phyloP scores from a whole-genome alignment of 92 coral and sea anemone species.

The Chrysogorgia sp. region DNA sequence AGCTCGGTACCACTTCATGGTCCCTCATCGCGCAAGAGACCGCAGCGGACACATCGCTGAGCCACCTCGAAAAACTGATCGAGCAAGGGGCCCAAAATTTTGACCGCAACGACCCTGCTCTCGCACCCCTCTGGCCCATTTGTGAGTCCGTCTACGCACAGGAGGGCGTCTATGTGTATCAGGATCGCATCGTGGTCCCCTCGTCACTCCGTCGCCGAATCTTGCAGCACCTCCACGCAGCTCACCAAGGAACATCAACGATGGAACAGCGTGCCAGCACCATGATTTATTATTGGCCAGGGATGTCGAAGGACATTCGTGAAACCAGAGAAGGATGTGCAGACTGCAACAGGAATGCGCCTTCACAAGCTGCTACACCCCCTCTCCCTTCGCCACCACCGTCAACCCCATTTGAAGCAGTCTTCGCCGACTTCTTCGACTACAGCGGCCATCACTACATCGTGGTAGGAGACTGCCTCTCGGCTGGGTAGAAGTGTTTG shows the following conservation, averaged over 20 bases:
- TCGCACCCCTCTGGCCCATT: slow-evolving; percentile 59
- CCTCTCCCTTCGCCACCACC: slow-evolving; percentile 60
- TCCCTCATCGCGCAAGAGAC: slow-evolving; percentile 61
- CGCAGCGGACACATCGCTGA: slow-evolving; percentile 46
- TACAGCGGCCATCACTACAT: slow-evolving; percentile 63
- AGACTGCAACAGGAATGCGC: slow-evolving; percentile 60
- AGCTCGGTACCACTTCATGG: slow-evolving; percentile 42
- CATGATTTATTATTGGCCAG: slow-evolving; percentile 35
- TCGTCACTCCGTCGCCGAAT: slow-evolving; percentile 54
- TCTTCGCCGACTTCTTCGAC: slow-evolving; percentile 70
- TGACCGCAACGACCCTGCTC: slow-evolving; percentile 44
- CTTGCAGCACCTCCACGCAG: slow-evolving; percentile 69
- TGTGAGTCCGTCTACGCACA: slow-evolving; percentile 58
- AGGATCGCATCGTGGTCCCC: slow-evolving; percentile 63
- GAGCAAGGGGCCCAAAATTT: slow-evolving; percentile 48
- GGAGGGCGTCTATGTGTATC: slow-evolving; percentile 62
- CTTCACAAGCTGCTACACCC: slow-evolving; percentile 61
- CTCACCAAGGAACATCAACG: slow-evolving; percentile 65
- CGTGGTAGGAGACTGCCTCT: slow-evolving; percentile 70
- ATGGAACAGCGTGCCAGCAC: slow-evolving; percentile 61
- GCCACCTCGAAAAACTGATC: slow-evolving; percentile 48
- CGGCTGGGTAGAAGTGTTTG: slow-evolving; percentile 60
- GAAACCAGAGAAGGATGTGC: slow-evolving; percentile 44
- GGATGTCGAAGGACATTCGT: slow-evolving; percentile 56
- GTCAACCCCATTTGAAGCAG: slow-evolving; percentile 70